Evolutionary conservation across 2,797 vertebrate genomes (phyloP).

Genomic region (Lates japonicus): DNA sequence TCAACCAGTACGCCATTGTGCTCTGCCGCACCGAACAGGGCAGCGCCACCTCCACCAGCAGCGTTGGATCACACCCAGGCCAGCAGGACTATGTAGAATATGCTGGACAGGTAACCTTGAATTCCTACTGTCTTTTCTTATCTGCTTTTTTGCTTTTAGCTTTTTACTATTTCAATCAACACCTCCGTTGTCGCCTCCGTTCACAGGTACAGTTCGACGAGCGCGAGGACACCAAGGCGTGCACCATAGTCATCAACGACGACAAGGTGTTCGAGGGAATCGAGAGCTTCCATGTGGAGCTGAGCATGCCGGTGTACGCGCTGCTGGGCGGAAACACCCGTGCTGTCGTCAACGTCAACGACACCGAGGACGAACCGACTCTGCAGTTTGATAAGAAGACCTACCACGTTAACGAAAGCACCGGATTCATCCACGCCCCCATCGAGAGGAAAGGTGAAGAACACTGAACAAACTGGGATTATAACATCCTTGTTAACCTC

Average conservation of each 20-base stretch:
- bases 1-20: conserved; percentile 96
- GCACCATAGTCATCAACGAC: conserved; percentile 92
- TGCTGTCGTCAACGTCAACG: conserved; percentile 89
- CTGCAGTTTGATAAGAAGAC: conserved; percentile 94
- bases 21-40: conserved; percentile 92
- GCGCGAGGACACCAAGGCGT: conserved; percentile 93
- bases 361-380: conserved; percentile 93
- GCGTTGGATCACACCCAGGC: conserved; percentile 77
- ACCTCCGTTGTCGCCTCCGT: background rate
- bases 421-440: conserved; percentile 87
- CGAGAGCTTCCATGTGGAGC: conserved; percentile 93
- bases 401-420: conserved; percentile 92
- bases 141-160: background rate
- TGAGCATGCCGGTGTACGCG: conserved; percentile 96
- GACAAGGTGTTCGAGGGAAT: conserved; percentile 91
- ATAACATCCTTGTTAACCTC: background rate
- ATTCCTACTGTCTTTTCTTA: background rate
- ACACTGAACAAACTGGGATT: background rate
- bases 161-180: background rate
- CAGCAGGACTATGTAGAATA: conserved; percentile 95
- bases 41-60: conserved; percentile 88
- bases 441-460: conserved; percentile 92
- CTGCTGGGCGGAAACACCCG: conserved; percentile 90
- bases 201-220: conserved; percentile 97
- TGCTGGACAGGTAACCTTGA: conserved; percentile 91